Conservation (phyloP, 2,888 invertebrate species). For the Chrysotoxum bicinctum region DNA sequence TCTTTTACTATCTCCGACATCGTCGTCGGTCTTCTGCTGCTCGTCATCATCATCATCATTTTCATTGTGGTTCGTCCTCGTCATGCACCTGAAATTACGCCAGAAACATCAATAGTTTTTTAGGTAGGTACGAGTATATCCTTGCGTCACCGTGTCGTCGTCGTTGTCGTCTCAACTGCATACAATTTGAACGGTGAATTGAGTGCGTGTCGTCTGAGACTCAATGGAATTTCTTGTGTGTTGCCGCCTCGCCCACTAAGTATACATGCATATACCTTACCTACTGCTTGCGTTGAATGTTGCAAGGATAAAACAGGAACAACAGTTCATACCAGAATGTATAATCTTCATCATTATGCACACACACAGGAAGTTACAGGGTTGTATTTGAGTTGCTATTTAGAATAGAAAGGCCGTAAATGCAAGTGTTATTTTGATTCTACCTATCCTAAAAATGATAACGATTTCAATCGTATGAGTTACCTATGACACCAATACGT, state of each 20-base stretch:
- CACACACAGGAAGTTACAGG: constrained; percentile 29
- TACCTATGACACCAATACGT: too few relatives aligned
- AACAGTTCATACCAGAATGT: constrained; percentile 28
- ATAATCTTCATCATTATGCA: constrained; percentile 46
- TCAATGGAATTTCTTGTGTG: constrained; percentile 38
- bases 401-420: background rate
- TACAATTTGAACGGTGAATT: constrained; percentile 43
- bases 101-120: constrained; percentile 17
- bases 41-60: background rate
- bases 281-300: background rate
- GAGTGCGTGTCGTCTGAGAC: constrained; percentile 62
- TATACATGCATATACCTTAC: background rate
- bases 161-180: constrained; percentile 30
- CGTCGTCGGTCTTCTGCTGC: background rate
- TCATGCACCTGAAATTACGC: constrained; percentile 17
- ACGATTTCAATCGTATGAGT: too few relatives aligned
- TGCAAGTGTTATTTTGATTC: too few relatives aligned
- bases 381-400: background rate
- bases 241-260: background rate
- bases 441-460: too few relatives aligned
- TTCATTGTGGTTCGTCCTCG: constrained; percentile 5
- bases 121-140: background rate
- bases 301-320: constrained; percentile 16
- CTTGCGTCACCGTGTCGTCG: too few relatives aligned
- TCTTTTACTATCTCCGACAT: constrained; percentile 40